These are phyloP conservation scores for Dorcus parallelipipedus DNA, from an alignment of 2,888 invertebrate species.

Conservation along the genomic window DNA sequence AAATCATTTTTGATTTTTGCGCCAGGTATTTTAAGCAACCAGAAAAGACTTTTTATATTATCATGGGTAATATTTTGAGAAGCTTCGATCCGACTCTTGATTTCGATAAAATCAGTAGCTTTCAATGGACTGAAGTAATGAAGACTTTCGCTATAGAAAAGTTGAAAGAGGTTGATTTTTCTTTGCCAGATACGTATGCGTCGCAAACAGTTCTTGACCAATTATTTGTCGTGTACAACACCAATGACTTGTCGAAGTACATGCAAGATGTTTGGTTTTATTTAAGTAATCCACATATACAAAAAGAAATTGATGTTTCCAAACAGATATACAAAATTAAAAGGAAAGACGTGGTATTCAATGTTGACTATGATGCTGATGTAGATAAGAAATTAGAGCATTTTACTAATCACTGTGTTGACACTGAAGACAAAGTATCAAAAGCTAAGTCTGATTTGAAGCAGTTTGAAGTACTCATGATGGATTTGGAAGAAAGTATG, in stretches of 20 bases:
- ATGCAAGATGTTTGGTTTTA: constrained; percentile 60
- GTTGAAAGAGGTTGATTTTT: constrained; percentile 48
- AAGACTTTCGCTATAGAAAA: constrained; percentile 57
- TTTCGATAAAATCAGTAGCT: constrained; percentile 48
- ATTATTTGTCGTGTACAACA: constrained; percentile 56
- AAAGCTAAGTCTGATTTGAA: constrained; percentile 31
- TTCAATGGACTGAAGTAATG: constrained; percentile 55
- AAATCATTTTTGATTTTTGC: constrained; percentile 53
- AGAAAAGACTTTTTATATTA: constrained; percentile 52
- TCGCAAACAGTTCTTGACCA: constrained; percentile 37
- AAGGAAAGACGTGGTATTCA: constrained; percentile 10
- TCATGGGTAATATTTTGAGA: constrained; percentile 46
- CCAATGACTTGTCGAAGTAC: constrained; percentile 53
- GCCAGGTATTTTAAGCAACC: constrained; percentile 53
- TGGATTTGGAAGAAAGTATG: constrained; percentile 43
- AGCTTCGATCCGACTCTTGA: constrained; percentile 46
- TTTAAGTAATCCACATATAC: constrained; percentile 46
- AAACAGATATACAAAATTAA: not conserved
- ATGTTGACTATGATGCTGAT: constrained; percentile 21
- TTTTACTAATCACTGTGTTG: constrained; percentile 12
- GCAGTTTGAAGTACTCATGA: constrained; percentile 34
- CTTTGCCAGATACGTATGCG: constrained; percentile 33
- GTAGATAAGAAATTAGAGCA: constrained; percentile 21
- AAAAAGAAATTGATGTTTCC: constrained; percentile 40
- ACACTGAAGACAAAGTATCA: constrained; percentile 12